Evolutionary conservation across 2,113 vertebrate species (phyloP).

Genomic region (Machaerirhynchus nigripectus): DNA sequence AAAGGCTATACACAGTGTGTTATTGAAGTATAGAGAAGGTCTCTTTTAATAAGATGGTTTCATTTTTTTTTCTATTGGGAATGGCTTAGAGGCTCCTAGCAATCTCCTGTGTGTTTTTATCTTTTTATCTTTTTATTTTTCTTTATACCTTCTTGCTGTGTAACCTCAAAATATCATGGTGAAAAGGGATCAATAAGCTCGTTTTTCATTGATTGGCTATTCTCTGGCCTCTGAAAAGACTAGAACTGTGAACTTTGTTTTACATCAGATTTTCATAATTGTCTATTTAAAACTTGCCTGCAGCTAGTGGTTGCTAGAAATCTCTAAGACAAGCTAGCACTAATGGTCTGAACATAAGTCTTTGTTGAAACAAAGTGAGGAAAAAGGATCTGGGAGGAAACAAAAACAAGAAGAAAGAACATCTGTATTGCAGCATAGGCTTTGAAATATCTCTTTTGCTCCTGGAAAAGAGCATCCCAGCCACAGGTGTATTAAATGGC

Average conservation of each 20-base stretch:
- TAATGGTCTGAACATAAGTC: slow-evolving; percentile 19
- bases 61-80: slow-evolving; percentile 39
- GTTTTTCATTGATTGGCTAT: slow-evolving; percentile 66
- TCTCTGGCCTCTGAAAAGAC: slow-evolving; percentile 59
- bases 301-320: slow-evolving; percentile 65
- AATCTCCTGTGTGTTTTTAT: slow-evolving; percentile 52
- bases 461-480: background rate
- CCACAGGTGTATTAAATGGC: background rate
- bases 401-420: background rate
- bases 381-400: background rate
- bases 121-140: slow-evolving; percentile 45
- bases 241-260: slow-evolving; percentile 69
- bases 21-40: slow-evolving; percentile 38
- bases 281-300: slow-evolving; percentile 58
- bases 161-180: slow-evolving; percentile 54
- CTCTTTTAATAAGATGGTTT: slow-evolving; percentile 43
- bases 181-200: slow-evolving; percentile 66
- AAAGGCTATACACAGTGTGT: slow-evolving; percentile 54
- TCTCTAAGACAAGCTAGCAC: slow-evolving; percentile 47
- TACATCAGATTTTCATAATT: slow-evolving; percentile 69
- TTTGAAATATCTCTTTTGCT: background rate
- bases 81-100: slow-evolving; percentile 21
- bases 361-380: background rate
- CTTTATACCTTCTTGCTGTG: slow-evolving; percentile 50
- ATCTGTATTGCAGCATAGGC: background rate